These are phyloP conservation scores for Odontothrips loti DNA, from an alignment of 2,888 invertebrate genomes.

Conservation along the genomic window DNA sequence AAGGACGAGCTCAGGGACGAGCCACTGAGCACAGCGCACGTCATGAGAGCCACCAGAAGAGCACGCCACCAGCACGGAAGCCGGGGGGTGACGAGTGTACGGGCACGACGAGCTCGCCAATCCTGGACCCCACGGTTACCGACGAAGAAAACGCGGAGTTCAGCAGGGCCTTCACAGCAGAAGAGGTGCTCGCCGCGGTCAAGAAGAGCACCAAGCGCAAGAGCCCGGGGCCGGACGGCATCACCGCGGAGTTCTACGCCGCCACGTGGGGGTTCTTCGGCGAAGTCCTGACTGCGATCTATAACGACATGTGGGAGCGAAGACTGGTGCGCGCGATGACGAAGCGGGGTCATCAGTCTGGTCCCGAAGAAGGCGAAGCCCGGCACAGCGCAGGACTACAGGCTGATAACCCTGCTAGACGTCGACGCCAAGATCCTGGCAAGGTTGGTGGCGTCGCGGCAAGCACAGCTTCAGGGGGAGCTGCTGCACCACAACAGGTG, in stretches of 20 bases:
- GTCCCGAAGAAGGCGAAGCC: background rate
- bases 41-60: background rate
- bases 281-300: background rate
- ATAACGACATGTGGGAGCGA: background rate
- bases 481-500: background rate
- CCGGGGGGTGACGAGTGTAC: background rate
- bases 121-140: background rate
- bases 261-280: background rate
- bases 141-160: background rate
- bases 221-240: background rate
- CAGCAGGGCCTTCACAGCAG: background rate
- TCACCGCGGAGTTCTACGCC: background rate
- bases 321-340: background rate
- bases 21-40: background rate
- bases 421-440: background rate
- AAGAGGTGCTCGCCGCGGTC: background rate
- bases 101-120: background rate
- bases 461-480: background rate
- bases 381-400: background rate
- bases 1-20: background rate
- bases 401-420: background rate
- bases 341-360: background rate
- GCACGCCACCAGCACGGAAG: background rate
- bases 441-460: background rate
- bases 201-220: background rate